Base-by-base conservation (phyloP, 2,888 invertebrate species). In the Rotaria sp. region DNA sequence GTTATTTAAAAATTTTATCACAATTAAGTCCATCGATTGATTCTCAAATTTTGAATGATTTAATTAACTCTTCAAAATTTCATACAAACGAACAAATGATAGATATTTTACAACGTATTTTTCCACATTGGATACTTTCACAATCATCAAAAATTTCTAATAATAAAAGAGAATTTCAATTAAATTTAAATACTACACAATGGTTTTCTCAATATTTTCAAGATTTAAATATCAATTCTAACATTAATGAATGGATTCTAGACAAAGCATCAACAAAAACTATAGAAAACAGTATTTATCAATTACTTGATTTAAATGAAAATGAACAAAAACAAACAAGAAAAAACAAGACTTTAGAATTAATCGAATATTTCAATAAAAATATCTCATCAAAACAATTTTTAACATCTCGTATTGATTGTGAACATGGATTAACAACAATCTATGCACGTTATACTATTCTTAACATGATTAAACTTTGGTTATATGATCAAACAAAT, bases 381-480 rank as follows among this genome's bases (percentile, higher is more conserved):
- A 41, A 45, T 13, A 24, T 80, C 4, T 45, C 80, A 80, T 80
- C 11, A 10, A 80, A 45, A 80, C 18, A 80, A 45, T 80, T 15
- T 26, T 24, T 45, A 4, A 7, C 26, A 80, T 41, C 45, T n/a
- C 80, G 41, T 10, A 26, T 35, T 13, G 26, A 45, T 45, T 80
- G 80, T 45, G 80, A 80, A 80, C 24, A 45, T 15, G 80, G 45
- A 45, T 80, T 80, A 45, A 80, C n/a, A 41, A 45, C 45, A 26
- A 45, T 80, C n/a, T 80, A 80, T 45, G 80, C 80, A 41, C 80
- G 80, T 45, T n/a, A n/a, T n/a, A 80, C 80, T 0, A 80, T 80
- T 45, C 45, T 80, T 13, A 80, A 80, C 11, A 80, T 80, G 45
- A 18, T 80, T n/a, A 45, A 80, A 80, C 3, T 80, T 11, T 80